Percentiles rank a stretch among this genome's conserved stretches.
These are phyloP conservation scores for Homalodisca vitripennis DNA, from an alignment of 1,140 invertebrate species.

Conservation along the genomic window DNA sequence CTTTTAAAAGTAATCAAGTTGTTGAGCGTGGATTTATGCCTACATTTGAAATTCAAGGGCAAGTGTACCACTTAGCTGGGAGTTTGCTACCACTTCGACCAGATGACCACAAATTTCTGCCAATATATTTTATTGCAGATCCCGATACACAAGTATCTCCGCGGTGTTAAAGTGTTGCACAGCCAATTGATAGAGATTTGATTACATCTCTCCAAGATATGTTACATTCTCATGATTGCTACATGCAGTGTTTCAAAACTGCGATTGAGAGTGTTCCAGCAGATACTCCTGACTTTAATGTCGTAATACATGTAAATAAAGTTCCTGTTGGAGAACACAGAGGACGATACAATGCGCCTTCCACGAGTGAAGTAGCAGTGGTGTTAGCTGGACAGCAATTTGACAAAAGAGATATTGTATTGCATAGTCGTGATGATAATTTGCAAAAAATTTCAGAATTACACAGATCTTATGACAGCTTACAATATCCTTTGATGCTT, in stretches of 20 bases:
- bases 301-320: conserved; percentile 42
- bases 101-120: conserved; percentile 47
- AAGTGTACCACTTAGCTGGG: conserved; percentile 51
- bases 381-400: conserved; percentile 41
- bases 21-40: conserved; percentile 43
- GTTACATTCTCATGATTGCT: conserved; percentile 46
- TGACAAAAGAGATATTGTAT: conserved; percentile 42
- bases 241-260: conserved; percentile 46
- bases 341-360: conserved; percentile 41
- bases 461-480: conserved; percentile 41
- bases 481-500: conserved; percentile 54
- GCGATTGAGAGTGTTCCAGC: conserved; percentile 44
- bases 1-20: conserved; percentile 46
- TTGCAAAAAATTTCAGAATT: conserved; percentile 48
- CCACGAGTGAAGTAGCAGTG: conserved; percentile 39
- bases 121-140: conserved; percentile 50
- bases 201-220: conserved; percentile 45
- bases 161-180: conserved; percentile 39
- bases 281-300: conserved; percentile 32
- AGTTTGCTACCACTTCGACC: conserved; percentile 44
- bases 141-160: conserved; percentile 38
- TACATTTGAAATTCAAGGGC: conserved; percentile 52
- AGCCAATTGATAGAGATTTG: conserved; percentile 42
- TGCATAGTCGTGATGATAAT: conserved; percentile 27
- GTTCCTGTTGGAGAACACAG: conserved; percentile 41